Evolutionary conservation across 2,888 invertebrate species (phyloP), one percentile per base, ranked within the genome.

Genomic region (Cantharis lateralis): DNA sequence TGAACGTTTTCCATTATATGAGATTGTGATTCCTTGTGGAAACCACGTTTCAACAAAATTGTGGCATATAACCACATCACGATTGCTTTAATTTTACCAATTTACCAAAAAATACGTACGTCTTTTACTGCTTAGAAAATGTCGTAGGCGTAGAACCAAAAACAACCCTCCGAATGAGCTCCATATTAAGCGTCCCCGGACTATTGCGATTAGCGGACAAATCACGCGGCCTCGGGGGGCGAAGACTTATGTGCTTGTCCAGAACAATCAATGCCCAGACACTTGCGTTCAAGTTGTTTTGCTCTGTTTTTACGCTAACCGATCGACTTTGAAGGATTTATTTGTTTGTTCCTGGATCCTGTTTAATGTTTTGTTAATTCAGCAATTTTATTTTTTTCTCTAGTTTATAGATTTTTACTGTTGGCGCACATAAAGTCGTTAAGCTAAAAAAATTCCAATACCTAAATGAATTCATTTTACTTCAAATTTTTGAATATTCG

Each of bases 171-270:
- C 80, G 81, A 84, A 85, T 83, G 82, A 83, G 84, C 80, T 82
- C 85, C 84, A 85, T n/a, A 48, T 87, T 86, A 86, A 83, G 82
- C 81, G 86, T 86, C 87, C 86, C 87, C 82, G 83, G 85, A 83
- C 85, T 81, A 80, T 82, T 80, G 82, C 87, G 87, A 87, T 88
- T 87, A 88, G 86, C 86, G 87, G 87, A 87, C 87, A 87, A 87
- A 88, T 88, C 87, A 86, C 86, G 85, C 84, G 84, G 84, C 83
- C 82, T 83, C 80, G 84, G 84, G 84, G 84, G 74, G 72, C 68
- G 77, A 86, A 87, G 87, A 87, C 87, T 87, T 87, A 87, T 87
- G 87, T 83, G 85, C 84, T 86, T 85, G 86, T 87, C 86, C 87
- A 81, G 82, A 83, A 85, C 87, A 87, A 87, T 87, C 87, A 87